Evolutionary conservation across 1,140 invertebrate species (phyloP), one percentile per base, ranked within the genome.

Genomic region (Zaprionus ghesquierei): DNA sequence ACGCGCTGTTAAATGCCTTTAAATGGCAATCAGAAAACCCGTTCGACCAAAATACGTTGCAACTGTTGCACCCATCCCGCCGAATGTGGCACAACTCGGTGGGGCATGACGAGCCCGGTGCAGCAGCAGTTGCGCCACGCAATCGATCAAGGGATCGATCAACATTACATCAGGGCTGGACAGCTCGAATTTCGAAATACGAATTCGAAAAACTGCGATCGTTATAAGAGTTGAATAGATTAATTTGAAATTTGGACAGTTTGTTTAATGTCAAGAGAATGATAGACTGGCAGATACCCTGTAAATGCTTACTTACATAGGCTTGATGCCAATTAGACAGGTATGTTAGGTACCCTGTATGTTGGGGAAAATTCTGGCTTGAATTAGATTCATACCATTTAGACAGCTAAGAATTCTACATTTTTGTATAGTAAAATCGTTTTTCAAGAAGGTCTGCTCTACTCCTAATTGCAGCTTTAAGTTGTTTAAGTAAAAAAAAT

Each of bases 41-140:
- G 80, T 82, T 82, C 60, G 29, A 33, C 50, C 27, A 54, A 60
- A 50, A 53, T 71, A 41, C 41, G 15, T 18, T 25, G 61, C 66
- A 29, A 46, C 51, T 63, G 69, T 20, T 53, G 44, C 22, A 62
- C 58, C 15, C 38, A 53, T 53, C 41, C 41, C 12, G 49, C 41
- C 12, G 49, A 63, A 64, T 56, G 51, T 75, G 75, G 65, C 46
- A 51, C 59, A 70, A 23, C 22, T 61, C 33, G 44, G 20, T 51
- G 54, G 66, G 25, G 49, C 71, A 68, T 71, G 61, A 59, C 60
- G 38, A n/a, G n/a, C 15, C 25, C 27, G 62, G 76, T 87, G 68
- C 68, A 75, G 38, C 73, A 87, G 60, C 31, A 13, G 4, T 6
- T 29, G 27, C 9, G 49, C 4, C 18, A 50, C 20, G n/a, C 27